Evolutionary conservation across 35 echinoderm and acorn worm genomes (phyloP), one percentile per base, ranked within the genome.

Genomic region (Holothuria glaberrima): DNA sequence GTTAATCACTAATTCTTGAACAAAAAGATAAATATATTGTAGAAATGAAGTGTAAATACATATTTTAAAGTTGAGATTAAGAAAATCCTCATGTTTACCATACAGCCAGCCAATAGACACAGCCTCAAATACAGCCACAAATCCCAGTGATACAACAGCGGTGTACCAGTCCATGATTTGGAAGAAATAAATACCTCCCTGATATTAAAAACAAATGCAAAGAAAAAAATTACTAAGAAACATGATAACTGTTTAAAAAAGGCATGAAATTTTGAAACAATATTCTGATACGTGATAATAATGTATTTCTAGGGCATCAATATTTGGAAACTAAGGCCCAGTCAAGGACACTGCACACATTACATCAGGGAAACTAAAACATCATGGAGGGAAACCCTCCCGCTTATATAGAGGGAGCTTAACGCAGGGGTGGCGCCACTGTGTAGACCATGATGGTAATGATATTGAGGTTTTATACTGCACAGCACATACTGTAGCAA

Each of bases 151-250:
- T 18, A 99, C 86, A 12, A 99, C 89, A 25, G 97, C 90, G 22
- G 85, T 95, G 61, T 99, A 99, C 97, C 97, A 99, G 79, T 99
- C 97, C 59, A 99, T 92, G 58, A 99, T 75, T 77, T 95, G 93
- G 70, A 99, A 95, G 45, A 83, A 94, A 75, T 99, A 99, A 74
- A 99, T 99, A 6, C 96, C 96, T 52, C 95, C 95, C 95, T 97
- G 19, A 17, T 12, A 33, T 41, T 41, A 7, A 81, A 18, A 74
- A 63, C 34, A 74, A 9, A 31, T 74, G 31, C 5, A 4, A 28
- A 9, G 5, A 36, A 74, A 24, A 2, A 74, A 24, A 31, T 19
- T 36, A 36, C 2, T 36, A 74, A 74, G 22, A 74, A 74, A 19
- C 1, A 1, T 2, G 17, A 74, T 74, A 1, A 9, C 18, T 74